A percentile compares a stretch with the other conserved stretches of the same genome.
These are phyloP conservation scores for Parthenolecanium corni DNA, from an alignment of 2,888 invertebrate genomes.

Conservation along the genomic window DNA sequence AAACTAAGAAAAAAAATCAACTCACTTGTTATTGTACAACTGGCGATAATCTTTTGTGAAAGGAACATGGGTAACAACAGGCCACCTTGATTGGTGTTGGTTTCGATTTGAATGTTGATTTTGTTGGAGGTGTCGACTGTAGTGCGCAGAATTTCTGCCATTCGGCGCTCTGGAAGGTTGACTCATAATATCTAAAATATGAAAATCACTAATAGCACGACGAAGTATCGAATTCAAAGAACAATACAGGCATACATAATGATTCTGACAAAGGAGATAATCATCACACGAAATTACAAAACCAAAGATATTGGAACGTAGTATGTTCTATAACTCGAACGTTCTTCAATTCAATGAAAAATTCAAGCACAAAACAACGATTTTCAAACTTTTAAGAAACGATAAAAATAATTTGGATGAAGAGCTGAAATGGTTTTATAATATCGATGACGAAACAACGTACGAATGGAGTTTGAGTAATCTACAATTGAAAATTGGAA, in stretches of 20 bases:
- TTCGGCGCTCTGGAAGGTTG: constrained; percentile 23
- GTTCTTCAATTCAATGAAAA: neutral
- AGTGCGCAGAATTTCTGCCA: constrained; percentile 20
- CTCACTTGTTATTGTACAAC: constrained; percentile 19
- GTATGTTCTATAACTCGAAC: no score
- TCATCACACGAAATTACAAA: neutral
- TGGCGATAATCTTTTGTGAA: constrained; percentile 28
- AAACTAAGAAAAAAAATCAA: neutral
- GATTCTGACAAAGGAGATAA: neutral
- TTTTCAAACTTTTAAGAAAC: neutral
- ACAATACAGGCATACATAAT: neutral
- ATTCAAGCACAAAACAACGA: neutral
- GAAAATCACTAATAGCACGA: neutral
- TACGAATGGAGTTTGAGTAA: neutral
- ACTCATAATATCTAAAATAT: constrained; percentile 12
- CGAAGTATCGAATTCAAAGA: neutral
- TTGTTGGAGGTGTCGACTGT: constrained; percentile 24
- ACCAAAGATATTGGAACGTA: neutral
- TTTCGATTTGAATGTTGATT: constrained; percentile 21
- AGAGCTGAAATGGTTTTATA: neutral
- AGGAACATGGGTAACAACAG: constrained; percentile 26
- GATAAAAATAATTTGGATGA: neutral
- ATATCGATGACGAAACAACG: constrained; percentile 24
- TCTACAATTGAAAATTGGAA: constrained; percentile 15
- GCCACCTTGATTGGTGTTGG: constrained; percentile 21